Conservation (phyloP, 1,140 invertebrate species). For the Drosophila ercepeae region DNA sequence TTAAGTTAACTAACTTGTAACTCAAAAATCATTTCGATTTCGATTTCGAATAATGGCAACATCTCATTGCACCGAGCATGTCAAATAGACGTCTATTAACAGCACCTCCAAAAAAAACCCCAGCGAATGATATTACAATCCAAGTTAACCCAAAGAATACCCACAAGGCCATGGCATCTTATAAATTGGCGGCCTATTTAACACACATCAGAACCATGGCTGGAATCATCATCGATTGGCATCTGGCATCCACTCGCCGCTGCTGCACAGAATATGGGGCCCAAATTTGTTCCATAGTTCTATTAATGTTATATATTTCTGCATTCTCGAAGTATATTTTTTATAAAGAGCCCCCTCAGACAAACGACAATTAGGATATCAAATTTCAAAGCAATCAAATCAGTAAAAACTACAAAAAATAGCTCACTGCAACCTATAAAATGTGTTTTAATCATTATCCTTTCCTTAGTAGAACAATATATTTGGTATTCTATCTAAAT, state of each 20-base stretch:
- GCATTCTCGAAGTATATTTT: slow-evolving; percentile 45
- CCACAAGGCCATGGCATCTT: neutral
- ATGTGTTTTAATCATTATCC: slow-evolving; percentile 20
- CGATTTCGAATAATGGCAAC: slow-evolving; percentile 25
- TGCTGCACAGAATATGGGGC: slow-evolving; percentile 26
- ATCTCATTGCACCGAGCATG: slow-evolving; percentile 18
- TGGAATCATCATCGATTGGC: slow-evolving; percentile 1
- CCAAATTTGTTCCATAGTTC: slow-evolving; percentile 47
- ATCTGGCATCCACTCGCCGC: slow-evolving; percentile 1
- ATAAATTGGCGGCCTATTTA: neutral
- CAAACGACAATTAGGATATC: slow-evolving; percentile 1
- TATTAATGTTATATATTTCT: slow-evolving; percentile 46
- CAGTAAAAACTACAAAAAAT: slow-evolving; percentile 20
- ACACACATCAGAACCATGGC: neutral
- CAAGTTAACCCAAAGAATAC: slow-evolving; percentile 12
- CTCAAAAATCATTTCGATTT: slow-evolving; percentile 23
- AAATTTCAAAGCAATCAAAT: slow-evolving; percentile 15
- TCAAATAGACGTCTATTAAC: slow-evolving; percentile 1
- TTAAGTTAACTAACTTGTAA: slow-evolving; percentile 27
- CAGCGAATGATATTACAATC: slow-evolving; percentile 2
- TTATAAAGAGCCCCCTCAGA: slow-evolving; percentile 32
- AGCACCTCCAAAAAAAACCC: neutral
- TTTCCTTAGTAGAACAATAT: neutral
- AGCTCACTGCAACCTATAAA: slow-evolving; percentile 2
- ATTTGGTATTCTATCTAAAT: neutral